Conservation (phyloP, 2,888 invertebrate species). For the Pediacus dermestoides region DNA sequence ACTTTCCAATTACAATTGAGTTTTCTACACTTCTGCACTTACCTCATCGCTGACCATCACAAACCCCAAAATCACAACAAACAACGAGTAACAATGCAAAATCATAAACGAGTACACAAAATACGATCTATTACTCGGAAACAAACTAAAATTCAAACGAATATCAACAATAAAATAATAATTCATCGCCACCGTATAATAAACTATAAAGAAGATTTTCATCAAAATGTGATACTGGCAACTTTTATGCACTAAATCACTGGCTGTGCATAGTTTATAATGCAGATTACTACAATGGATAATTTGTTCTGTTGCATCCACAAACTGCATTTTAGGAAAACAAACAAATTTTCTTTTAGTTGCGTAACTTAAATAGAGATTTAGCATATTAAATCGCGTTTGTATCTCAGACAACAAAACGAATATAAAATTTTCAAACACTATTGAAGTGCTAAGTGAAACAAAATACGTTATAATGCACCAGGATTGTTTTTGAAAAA, state of each 20-base stretch:
- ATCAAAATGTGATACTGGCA: constrained; percentile 4
- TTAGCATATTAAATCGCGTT: background rate
- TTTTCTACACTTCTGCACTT: no score
- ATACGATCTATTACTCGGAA: no score
- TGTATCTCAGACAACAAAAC: background rate
- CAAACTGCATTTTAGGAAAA: no score
- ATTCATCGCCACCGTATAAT: background rate
- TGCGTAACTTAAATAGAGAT: background rate
- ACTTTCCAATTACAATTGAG: no score
- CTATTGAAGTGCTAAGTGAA: background rate
- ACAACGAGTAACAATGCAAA: background rate
- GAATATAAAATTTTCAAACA: background rate
- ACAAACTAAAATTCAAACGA: background rate
- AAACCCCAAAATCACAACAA: constrained; percentile 1
- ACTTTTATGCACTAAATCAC: background rate
- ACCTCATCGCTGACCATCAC: background rate
- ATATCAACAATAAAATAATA: constrained; percentile 4
- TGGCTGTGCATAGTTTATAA: constrained; percentile 4
- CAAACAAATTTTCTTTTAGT: constrained; percentile 1
- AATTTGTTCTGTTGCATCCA: constrained; percentile 1
- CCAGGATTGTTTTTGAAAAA: no score
- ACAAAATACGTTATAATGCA: background rate
- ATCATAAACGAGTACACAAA: no score
- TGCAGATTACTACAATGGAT: background rate
- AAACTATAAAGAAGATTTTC: background rate